Evolutionary conservation across 1,140 invertebrate species (phyloP), one percentile per base, ranked within the genome.

Genomic region (Solenopsis fugax): DNA sequence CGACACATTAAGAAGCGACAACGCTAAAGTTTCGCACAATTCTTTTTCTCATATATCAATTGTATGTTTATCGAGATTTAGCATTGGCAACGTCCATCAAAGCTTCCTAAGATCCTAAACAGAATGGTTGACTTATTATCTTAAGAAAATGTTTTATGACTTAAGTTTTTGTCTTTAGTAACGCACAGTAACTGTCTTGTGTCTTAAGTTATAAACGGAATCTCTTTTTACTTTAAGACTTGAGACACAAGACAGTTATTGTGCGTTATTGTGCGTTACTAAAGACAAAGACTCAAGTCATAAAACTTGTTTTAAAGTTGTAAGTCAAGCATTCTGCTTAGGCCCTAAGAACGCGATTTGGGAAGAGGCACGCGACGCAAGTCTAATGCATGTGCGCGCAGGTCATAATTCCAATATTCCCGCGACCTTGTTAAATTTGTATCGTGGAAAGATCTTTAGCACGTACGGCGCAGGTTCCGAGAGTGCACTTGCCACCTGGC

Each of bases 401-500:
- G 29, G 86, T 54, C 82, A 75, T 69, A 87, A 87, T 89, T 82
- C 84, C 84, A 82, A 78, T 85, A 81, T 91, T 89, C 90, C 71
- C 87, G 71, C 91, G 87, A 89, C 89, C 90, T 91, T 87, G 89
- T 90, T 90, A 84, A 89, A 85, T 87, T 81, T 87, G 87, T 91
- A 91, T 92, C 91, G 81, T 73, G 81, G 81, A 64, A 87, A 88
- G 91, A 92, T 92, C 89, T 92, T 90, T 84, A 87, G 77, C 87
- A 86, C 91, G 85, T 80, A 72, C 88, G 76, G 65, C 45, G 54
- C 89, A 85, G 81, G 87, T 90, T 88, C 84, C 78, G 60, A 93
- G 88, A 92, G 89, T 86, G 85, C 91, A 94, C 92, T 93, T 93
- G 92, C 93, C 93, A 94, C 93, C 92, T 93, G 93, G 93, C 92